Base-by-base conservation (phyloP, 1,140 invertebrate species). In the Frieseomelitta varia region DNA sequence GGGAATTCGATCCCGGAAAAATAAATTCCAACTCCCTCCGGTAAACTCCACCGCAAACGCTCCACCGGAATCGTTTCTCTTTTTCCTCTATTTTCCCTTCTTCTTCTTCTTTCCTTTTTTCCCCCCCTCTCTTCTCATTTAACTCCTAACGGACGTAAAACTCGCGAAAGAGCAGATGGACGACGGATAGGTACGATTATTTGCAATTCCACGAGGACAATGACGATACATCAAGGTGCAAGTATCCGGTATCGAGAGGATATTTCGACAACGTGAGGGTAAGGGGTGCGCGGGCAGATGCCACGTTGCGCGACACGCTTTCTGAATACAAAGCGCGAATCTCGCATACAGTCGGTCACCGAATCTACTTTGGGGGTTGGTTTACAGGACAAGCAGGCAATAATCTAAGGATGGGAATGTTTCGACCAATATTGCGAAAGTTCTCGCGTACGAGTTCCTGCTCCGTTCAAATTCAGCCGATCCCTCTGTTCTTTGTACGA, bases 401-500 rank as follows among this genome's bases (percentile, higher is more conserved):
- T 89, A 88, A 89, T 88, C 78, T 74, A 55, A 63, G 85, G 68
- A 84, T 65, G 87, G 73, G 56, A 82, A 73, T 58, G 87, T 73
- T 81, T 69, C 88, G 78, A 88, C 87, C 80, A 88, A 91, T 92
- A 92, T 92, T 92, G 87, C 88, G 79, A 91, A 92, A 92, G 87
- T 92, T 92, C 91, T 69, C 80, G 75, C 73, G 67, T 56, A 86
- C 82, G 14, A 19, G 34, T 56, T 88, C 80, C 74, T 80, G 82
- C 84, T 76, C 83, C 79, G 87, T 89, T 87, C 74, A 87, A 91
- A 84, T 91, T 92, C 75, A 77, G 15, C 47, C 83, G 77, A 81
- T 82, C 61, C 72, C 80, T 75, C 68, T 79, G 84, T 86, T 65
- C 82, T 81, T 21, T 61, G 6, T 1, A 53, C 65, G 72, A 67